Evolutionary conservation across 2,113 vertebrate species (phyloP).

Genomic region (Helogale parvula): DNA sequence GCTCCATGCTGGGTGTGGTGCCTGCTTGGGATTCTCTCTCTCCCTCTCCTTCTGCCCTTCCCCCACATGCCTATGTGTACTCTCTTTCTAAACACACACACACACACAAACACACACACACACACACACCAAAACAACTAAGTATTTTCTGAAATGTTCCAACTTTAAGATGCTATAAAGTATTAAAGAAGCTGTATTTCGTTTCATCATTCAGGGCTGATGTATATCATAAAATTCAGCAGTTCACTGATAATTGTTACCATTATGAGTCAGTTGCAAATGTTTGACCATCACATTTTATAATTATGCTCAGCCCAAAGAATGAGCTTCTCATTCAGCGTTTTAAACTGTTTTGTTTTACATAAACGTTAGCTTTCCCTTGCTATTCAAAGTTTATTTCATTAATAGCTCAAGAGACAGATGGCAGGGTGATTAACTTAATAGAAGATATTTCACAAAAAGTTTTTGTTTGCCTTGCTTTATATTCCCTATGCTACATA

Average conservation of each 20-base stretch:
- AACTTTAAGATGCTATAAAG: not conserved
- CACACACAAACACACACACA: too few species aligned
- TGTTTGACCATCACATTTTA: conserved; percentile 30
- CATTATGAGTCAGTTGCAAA: conserved; percentile 36
- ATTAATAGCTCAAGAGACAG: not conserved
- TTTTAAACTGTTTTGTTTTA: conserved; percentile 39
- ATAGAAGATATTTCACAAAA: conserved; percentile 4
- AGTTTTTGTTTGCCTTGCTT: conserved; percentile 26
- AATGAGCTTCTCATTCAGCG: not conserved
- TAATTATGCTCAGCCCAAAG: conserved; percentile 56
- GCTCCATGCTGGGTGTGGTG: too few species aligned
- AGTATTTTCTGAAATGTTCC: not conserved
- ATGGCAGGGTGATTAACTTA: conserved; percentile 28
- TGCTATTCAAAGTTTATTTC: conserved; percentile 54
- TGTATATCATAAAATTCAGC: not conserved
- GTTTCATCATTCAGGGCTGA: not conserved
- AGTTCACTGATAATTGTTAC: not conserved
- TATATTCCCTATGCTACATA: not conserved
- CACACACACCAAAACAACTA: too few species aligned
- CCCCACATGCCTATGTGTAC: too few species aligned
- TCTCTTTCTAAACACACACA: too few species aligned
- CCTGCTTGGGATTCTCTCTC: too few species aligned
- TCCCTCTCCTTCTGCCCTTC: too few species aligned
- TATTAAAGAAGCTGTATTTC: not conserved
- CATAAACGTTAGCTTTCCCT: conserved; percentile 17